phyloP scores from a whole-genome alignment of 2,888 invertebrate species.

The Atethmia centrago region DNA sequence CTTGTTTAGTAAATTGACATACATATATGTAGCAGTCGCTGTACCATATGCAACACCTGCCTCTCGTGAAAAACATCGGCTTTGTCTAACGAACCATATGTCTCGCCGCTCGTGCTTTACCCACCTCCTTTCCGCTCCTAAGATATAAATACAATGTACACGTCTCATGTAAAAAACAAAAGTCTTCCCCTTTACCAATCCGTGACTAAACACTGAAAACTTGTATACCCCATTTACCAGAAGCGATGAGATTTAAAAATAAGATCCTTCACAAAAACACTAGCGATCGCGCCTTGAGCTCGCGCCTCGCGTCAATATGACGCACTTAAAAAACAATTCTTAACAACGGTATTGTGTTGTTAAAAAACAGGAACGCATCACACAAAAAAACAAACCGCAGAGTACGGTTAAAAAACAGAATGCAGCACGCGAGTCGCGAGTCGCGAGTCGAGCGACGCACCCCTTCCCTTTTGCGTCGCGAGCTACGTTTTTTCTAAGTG shows the following conservation, averaged over 20 bases:
- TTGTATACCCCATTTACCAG: slow-evolving; percentile 83
- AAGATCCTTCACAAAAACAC: slow-evolving; percentile 83
- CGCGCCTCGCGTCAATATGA: slow-evolving; percentile 86
- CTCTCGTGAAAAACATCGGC: slow-evolving; percentile 74
- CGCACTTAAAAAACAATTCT: slow-evolving; percentile 88
- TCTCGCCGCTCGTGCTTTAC: slow-evolving; percentile 81
- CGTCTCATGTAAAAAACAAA: slow-evolving; percentile 75
- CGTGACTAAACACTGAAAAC: slow-evolving; percentile 86
- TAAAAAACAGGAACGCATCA: slow-evolving; percentile 89
- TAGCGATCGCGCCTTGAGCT: slow-evolving; percentile 83
- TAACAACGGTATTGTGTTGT: slow-evolving; percentile 89
- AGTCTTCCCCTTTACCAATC: slow-evolving; percentile 83
- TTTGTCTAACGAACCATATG: slow-evolving; percentile 87
- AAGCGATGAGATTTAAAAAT: slow-evolving; percentile 87
- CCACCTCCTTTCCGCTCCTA: slow-evolving; percentile 70
- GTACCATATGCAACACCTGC: slow-evolving; percentile 75
- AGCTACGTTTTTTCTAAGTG: slow-evolving; percentile 86
- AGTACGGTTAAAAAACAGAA: slow-evolving; percentile 88
- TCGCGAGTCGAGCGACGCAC: slow-evolving; percentile 86
- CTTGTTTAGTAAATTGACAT: slow-evolving; percentile 50
- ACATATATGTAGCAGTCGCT: slow-evolving; percentile 52
- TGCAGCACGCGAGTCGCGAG: slow-evolving; percentile 90
- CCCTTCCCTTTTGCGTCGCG: slow-evolving; percentile 90
- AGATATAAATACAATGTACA: slow-evolving; percentile 78
- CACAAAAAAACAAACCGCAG: slow-evolving; percentile 89